Base-by-base conservation (phyloP, 2,797 vertebrate genomes). In the Manis crassicaudata region DNA sequence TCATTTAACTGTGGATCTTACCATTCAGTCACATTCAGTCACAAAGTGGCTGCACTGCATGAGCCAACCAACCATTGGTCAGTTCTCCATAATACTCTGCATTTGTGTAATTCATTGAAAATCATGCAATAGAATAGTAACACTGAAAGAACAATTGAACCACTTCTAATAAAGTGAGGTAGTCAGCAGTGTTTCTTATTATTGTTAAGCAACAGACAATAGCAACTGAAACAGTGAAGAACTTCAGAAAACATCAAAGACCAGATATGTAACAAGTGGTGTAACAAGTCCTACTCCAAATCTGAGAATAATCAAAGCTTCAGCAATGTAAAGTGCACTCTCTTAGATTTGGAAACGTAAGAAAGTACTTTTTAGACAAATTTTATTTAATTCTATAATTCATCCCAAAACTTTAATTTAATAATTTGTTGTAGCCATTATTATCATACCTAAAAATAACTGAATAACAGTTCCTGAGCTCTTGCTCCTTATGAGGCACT, bases 371-470 rank as follows among this genome's bases (percentile, higher is more conserved):
- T 96, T 90, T 80, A 81, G 75, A 67, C 14, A 91, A 96, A 80
- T 73, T 80, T 52, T 76, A 91, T 80, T 91, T 88, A 40, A 88
- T 72, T 77, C 35, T 67, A 56, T 86, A 94, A 86, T 79, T 52
- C 76, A 91, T 88, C n/a, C 37, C 17, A 87, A 70, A 94, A 82
- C n/a, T 97, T 79, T 58, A 80, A 87, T 86, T 83, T 75, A 92
- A 91, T 84, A 89, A 91, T 87, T 92, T 70, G 2, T 43, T 79
- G 76, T 75, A 83, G 76, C 27, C 12, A 76, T 90, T 50, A 83
- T 94, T 50, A 82, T 72, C 83, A 50, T 54, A 58, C 27, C 73
- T 86, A 43, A 92, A 95, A 87, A 84, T 85, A 92, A 91, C 32
- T 54, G 20, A 80, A 63, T 58, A 72, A 72, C 72, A 81, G 70